These are phyloP conservation scores for Caenorhabditis afra DNA, from an alignment of 2,888 invertebrate genomes.

Conservation along the genomic window DNA sequence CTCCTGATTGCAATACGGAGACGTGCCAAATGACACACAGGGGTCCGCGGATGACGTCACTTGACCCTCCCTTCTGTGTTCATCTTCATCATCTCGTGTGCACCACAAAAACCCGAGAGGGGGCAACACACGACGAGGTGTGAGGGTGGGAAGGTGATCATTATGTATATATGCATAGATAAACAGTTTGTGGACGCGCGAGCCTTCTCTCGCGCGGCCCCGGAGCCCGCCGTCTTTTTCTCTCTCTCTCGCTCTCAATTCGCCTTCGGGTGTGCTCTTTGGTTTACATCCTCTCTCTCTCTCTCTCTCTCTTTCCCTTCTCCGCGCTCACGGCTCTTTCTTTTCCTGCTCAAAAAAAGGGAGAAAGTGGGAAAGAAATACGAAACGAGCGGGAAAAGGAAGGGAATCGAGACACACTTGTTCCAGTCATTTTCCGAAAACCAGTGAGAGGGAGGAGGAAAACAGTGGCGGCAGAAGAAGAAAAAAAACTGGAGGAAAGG, in stretches of 20 bases:
- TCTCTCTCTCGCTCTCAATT: background rate
- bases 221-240: too few relatives aligned
- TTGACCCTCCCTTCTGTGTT: too few relatives aligned
- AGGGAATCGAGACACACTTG: background rate
- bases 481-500: background rate
- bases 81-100: constrained; percentile 1
- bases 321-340: too few relatives aligned
- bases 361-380: background rate
- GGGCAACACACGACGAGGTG: too few relatives aligned
- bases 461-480: background rate
- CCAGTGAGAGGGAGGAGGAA: too few relatives aligned
- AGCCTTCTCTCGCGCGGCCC: too few relatives aligned
- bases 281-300: too few relatives aligned
- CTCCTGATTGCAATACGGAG: constrained; percentile 35
- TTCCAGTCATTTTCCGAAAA: background rate
- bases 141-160: too few relatives aligned
- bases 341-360: background rate
- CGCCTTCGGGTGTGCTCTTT: too few relatives aligned
- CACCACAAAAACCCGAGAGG: background rate
- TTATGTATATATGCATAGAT: constrained; percentile 33
- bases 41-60: constrained; percentile 27
- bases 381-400: background rate
- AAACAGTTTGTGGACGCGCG: constrained; percentile 6
- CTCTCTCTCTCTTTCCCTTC: too few relatives aligned
- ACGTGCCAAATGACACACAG: constrained; percentile 17